phyloP scores from a whole-genome alignment of 2,797 vertebrate genomes.

The Australoheros facetus region DNA sequence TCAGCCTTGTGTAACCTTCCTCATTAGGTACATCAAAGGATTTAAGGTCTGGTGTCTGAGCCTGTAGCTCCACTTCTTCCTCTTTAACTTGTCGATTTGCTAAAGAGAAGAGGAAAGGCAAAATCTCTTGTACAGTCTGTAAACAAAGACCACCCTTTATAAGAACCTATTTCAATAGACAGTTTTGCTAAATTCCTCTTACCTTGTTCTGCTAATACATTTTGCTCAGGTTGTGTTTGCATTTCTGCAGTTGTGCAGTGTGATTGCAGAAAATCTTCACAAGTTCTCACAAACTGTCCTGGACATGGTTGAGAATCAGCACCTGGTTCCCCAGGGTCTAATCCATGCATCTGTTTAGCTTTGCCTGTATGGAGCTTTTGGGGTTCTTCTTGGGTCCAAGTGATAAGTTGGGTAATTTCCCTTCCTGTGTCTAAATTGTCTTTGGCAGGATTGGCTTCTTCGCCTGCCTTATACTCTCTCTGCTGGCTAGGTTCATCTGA shows the following conservation, averaged over 20 bases:
- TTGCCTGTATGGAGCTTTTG: constrained; percentile 7
- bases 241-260: not conserved
- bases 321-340: constrained; percentile 15
- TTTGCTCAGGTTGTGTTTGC: constrained; percentile 5
- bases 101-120: constrained; percentile 13
- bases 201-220: constrained; percentile 49
- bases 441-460: not conserved
- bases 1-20: constrained; percentile 19
- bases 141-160: not conserved
- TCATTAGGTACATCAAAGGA: constrained; percentile 8
- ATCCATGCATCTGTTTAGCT: not conserved
- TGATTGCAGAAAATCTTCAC: not conserved
- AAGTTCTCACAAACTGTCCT: constrained; percentile 1
- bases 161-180: not conserved
- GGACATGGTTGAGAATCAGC: not conserved
- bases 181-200: constrained; percentile 18
- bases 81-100: constrained; percentile 11
- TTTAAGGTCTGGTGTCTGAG: constrained; percentile 5
- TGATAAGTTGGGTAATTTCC: not conserved
- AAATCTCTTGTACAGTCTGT: not conserved
- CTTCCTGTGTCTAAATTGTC: not conserved
- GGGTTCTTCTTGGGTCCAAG: constrained; percentile 18
- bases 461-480: not conserved
- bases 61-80: constrained; percentile 22
- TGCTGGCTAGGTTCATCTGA: constrained; percentile 3